Evolutionary conservation across 2,888 invertebrate genomes (phyloP), one percentile per base, ranked within the genome.

Genomic region (Chesias legatella): DNA sequence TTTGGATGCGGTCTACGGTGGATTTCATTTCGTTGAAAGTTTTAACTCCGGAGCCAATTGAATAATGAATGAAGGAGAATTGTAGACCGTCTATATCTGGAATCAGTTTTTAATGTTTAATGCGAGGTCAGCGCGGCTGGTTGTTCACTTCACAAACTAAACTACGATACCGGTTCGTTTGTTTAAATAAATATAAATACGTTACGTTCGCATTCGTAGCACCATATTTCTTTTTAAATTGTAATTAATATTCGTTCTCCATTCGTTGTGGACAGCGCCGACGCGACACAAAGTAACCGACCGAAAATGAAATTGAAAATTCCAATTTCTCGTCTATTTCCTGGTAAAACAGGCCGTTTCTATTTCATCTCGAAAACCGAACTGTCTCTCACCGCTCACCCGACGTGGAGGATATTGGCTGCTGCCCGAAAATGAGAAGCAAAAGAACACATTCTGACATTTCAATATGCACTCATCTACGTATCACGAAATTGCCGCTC

Each of bases 391-490:
- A 41, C 67, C 64, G 13, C 13, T 17, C 13, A 17, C 13, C 73
- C 80, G 83, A 85, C 85, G 74, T 67, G 70, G 59, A 79, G 78
- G 79, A 83, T 84, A 80, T 83, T 81, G 84, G 73, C 57, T 77
- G 74, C 67, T 65, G 70, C 67, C 74, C 76, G 67, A 80, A 82
- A 86, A 86, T 84, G 76, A 82, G 76, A 81, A 76, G 76, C 67
- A 85, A 85, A 86, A 86, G 84, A 82, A 85, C 82, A 71, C 67
- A 66, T 79, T 80, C 77, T 82, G 86, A 86, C 85, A 62, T 83
- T 84, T 78, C 86, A 82, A 85, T 85, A 85, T 85, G 81, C 84
- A 85, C 83, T 85, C 84, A 79, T 74, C 79, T 73, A 59, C 64
- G 61, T 56, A 58, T 53, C 57, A 44, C 51, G 56, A 53, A 54